Evolutionary conservation across 2,888 invertebrate genomes (phyloP).

Genomic region (Ormyrus thymus): DNA sequence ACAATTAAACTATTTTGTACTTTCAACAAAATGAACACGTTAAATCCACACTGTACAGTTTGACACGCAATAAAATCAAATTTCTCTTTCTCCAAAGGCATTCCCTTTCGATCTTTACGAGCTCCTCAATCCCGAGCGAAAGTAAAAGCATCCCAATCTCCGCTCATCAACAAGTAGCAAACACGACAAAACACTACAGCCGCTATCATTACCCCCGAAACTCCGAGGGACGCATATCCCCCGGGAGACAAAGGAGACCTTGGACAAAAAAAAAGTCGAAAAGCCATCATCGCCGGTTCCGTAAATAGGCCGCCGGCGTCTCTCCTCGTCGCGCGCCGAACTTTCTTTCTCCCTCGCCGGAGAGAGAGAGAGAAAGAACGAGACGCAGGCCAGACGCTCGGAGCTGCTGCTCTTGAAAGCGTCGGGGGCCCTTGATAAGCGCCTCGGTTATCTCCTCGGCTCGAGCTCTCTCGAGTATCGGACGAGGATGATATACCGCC

Average conservation of each 20-base stretch:
- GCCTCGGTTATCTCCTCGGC: constrained; percentile 17
- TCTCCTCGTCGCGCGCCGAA: constrained; percentile 9
- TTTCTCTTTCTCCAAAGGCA: too few relatives aligned
- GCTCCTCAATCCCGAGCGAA: too few relatives aligned
- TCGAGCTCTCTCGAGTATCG: neutral
- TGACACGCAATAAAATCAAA: too few relatives aligned
- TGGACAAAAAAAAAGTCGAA: constrained; percentile 12
- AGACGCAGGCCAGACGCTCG: constrained; percentile 32
- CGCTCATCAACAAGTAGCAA: constrained; percentile 4
- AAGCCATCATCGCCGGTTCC: neutral
- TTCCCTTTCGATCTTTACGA: too few relatives aligned
- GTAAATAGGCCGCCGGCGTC: constrained; percentile 12
- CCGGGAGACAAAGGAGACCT: neutral
- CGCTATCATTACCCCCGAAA: neutral
- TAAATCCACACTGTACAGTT: too few relatives aligned
- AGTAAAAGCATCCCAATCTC: too few relatives aligned
- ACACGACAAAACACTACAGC: neutral
- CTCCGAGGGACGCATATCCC: neutral
- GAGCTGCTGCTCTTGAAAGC: constrained; percentile 21
- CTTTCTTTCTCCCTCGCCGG: neutral
- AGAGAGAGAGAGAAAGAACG: neutral
- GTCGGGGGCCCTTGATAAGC: constrained; percentile 36
- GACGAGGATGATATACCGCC: neutral
- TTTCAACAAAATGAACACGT: too few relatives aligned
- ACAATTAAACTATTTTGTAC: too few relatives aligned